phyloP scores from a whole-genome alignment of 2,797 vertebrate genomes.

The Cryptoblepharus egeriae region DNA sequence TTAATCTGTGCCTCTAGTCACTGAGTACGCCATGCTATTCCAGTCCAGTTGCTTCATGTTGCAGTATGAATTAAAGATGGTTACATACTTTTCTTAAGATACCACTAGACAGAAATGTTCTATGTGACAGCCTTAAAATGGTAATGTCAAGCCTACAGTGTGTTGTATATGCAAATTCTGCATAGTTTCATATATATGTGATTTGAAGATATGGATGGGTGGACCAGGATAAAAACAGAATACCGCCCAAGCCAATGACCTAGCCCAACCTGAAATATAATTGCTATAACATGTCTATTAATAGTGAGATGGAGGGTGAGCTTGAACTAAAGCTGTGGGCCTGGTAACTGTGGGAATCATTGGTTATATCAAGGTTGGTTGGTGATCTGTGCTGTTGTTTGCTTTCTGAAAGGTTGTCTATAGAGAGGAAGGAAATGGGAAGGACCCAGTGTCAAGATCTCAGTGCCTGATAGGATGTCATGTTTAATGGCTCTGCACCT shows the following conservation, averaged over 20 bases:
- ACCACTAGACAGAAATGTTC: fast-evolving
- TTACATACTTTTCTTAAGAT: neutral
- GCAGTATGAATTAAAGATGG: neutral
- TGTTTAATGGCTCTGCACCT: neutral
- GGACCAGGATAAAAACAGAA: neutral
- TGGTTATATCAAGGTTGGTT: neutral
- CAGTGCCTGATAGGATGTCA: neutral
- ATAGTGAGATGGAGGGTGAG: neutral
- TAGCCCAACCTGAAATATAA: conserved; percentile 47
- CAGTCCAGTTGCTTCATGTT: neutral
- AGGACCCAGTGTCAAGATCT: neutral
- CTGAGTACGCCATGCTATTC: neutral
- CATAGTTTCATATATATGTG: neutral
- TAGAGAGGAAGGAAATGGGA: neutral
- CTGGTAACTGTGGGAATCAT: neutral
- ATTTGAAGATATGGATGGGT: neutral
- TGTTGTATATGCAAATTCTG: neutral
- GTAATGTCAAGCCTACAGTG: fast-evolving
- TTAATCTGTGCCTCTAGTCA: neutral
- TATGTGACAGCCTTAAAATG: neutral
- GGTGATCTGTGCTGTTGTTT: neutral
- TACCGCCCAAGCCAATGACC: conserved; percentile 16
- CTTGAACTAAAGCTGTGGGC: neutral
- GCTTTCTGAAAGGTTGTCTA: neutral
- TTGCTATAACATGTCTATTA: neutral